Base-by-base conservation (phyloP, 2,797 vertebrate species). In the Leucoraja ocellata region DNA sequence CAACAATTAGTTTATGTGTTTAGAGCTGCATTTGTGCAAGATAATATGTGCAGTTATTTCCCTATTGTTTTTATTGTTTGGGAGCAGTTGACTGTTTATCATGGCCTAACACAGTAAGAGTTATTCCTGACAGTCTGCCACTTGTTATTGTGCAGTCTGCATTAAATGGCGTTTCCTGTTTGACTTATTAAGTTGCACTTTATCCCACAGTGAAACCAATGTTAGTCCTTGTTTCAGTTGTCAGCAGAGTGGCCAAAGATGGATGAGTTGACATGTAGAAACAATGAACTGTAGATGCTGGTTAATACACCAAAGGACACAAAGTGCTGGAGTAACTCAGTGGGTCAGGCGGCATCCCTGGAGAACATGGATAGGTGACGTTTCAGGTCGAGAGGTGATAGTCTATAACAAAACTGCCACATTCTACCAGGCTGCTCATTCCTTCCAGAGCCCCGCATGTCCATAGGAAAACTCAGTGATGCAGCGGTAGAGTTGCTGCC, bases 161-260 rank as follows among this genome's bases (percentile, higher is more conserved):
- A 94, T 94, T 95, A 94, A 94, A 93, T 94, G 94, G 95, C 95
- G 94, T 94, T 95, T 96, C 96, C 96, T 97, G 95, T 94, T 96
- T 93, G 94, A 94, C 93, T 80, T 77, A 94, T 94, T 94, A 94
- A 95, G 94, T 95, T 93, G 73, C 68, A 91, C 58, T 81, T 81
- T 83, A 94, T 94, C 93, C 95, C 95, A 95, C 93, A 94, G 94
- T 93, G 92, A 93, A 93, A 93, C 94, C 94, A 95, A 95, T 95
- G 94, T 94, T 94, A 95, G 93, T 23, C 91, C 65, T 94, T 93
- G 93, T 13, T 96, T 95, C 94, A 94, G 94, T 94, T 94, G 95
- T 94, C 95, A 95, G 94, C 93, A 94, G 95, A 94, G 93, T 94
- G 91, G 78, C 94, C 94, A 94, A 95, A 96, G 95, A 95, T 94